Base-by-base conservation (phyloP, 2,888 invertebrate species). In the Xestobium rufovillosum region DNA sequence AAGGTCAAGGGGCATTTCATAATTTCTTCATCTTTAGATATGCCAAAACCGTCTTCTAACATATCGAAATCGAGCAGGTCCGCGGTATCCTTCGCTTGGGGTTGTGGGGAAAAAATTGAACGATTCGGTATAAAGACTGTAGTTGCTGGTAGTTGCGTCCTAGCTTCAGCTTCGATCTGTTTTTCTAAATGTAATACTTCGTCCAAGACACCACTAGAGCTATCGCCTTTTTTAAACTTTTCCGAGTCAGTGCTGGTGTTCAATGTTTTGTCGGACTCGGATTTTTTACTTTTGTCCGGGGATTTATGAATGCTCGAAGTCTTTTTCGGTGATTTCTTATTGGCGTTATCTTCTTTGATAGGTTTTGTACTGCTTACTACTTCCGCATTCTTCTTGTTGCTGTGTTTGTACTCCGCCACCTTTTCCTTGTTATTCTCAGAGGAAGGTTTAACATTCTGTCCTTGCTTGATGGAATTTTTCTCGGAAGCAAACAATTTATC, bases 61-160 rank as follows among this genome's bases (percentile, higher is more conserved):
- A 60, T 57, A 45, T 71, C 69, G 26, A 70, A 70, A 45, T 71
- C 68, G 41, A 80, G 79, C 47, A 77, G 75, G 11, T 78, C 57
- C 50, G 80, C 79, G 13, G 72, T 70, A 39, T 73, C 72, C 51
- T 71, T 69, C 17, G 60, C 58, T 10, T 75, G 76, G 23, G 76
- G 73, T 43, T 79, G 80, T 3, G 83, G 83, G 1, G 83, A 83
- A 60, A 82, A 83, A 58, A 83, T 78, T 0, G 80, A 78, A 34
- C 78, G 70, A 51, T 72, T n/a, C n/a, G n/a, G n/a, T n/a, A n/a
- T n/a, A n/a, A n/a, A n/a, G n/a, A n/a, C 78, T 70, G 51, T 72
- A n/a, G n/a, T n/a, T n/a, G n/a, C n/a, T n/a, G n/a, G n/a, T n/a
- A n/a, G n/a, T n/a, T n/a, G n/a, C n/a, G n/a, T n/a, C n/a, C n/a